Conservation (phyloP, 2,113 vertebrate genomes). For the Oreotrochilus melanogaster region DNA sequence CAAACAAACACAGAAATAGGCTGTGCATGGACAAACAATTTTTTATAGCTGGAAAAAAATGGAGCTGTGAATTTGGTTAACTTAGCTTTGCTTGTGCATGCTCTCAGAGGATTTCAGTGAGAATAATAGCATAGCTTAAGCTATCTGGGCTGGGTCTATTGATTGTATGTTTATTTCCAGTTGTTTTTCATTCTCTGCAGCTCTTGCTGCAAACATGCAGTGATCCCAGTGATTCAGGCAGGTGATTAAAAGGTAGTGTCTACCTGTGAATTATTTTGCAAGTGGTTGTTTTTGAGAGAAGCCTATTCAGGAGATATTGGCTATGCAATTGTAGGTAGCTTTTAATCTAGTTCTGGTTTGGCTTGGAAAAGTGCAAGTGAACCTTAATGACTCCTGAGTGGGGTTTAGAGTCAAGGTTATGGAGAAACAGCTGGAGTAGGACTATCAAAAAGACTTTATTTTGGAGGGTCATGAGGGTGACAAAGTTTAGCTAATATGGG, state of each 20-base stretch:
- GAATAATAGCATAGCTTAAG: neutral
- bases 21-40: fast-evolving
- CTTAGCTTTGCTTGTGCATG: neutral
- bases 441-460: neutral
- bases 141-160: neutral
- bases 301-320: neutral
- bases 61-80: neutral
- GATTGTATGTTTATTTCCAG: neutral
- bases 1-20: neutral
- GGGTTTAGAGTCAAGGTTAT: neutral
- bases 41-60: neutral
- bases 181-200: neutral
- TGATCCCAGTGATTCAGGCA: neutral
- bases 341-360: neutral
- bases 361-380: neutral
- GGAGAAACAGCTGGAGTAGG: neutral
- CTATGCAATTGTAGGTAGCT: neutral
- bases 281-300: neutral
- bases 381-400: neutral
- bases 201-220: neutral
- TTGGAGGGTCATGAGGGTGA: neutral
- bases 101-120: neutral
- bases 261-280: neutral
- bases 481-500: neutral
- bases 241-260: neutral